Base-by-base conservation (phyloP, 2,888 invertebrate species). In the Chalcosyrphus nemorum region DNA sequence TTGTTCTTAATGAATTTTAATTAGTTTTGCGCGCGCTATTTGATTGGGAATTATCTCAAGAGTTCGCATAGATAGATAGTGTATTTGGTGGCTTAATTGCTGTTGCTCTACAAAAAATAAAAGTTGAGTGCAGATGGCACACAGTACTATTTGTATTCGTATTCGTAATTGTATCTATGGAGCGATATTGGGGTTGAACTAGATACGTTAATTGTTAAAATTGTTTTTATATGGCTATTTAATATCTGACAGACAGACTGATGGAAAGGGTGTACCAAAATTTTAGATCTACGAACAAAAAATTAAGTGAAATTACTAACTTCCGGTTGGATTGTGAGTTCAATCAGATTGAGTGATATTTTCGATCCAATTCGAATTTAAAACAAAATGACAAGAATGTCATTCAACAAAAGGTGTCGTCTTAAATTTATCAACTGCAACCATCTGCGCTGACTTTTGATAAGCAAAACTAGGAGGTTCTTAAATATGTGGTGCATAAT, bases 1-100 rank as follows among this genome's bases (percentile, higher is more conserved):
- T 86, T 82, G 86, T 84, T 82, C 82, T 75, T 82, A 77, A 86
- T 82, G 82, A 86, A 86, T 86, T 82, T 82, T 78, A 81, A 81
- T 86, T 86, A 82, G 77, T 82, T 86, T 56, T n/a, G n/a, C n/a
- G 74, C 76, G 66, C 65, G 68, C 41, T 81, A 76, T 76, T 84
- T 63, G 82, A 70, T 81, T 75, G 77, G 35, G 71, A 61, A 61
- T 81, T 68, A 75, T 80, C 43, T 29, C 43, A 21, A n/a, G 50
- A 41, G 52, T 35, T n/a, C 45, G 45, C n/a, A n/a, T n/a, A 38
- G 35, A 43, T 21, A 41, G 52, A 29, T 52, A 29, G 17, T n/a
- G 24, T 6, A 17, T 27, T 5, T 41, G 29, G 47, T 38, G 71
- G 47, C 59, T 57, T 61, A 72, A 61, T 72, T 54, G 38, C n/a